Base-by-base conservation (phyloP, 2,888 invertebrate species). In the Palloptera scutellata region DNA sequence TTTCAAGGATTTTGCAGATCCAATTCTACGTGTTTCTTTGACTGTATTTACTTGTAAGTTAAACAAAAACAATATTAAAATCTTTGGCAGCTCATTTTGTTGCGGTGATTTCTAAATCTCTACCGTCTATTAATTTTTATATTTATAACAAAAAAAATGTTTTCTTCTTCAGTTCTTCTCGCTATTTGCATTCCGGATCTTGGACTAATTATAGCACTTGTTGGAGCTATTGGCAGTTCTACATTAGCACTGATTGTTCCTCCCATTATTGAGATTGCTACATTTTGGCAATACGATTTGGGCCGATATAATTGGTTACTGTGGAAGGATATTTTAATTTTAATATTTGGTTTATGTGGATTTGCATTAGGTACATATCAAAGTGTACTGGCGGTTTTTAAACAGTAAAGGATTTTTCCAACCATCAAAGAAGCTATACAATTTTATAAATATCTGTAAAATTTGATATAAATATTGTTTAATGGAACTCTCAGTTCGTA, bases 151-250 rank as follows among this genome's bases (percentile, higher is more conserved):
- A 30, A 4, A 30, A 2, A 30, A 30, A 30, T 30, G 6, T 30
- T 30, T 30, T 30, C 30, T 67, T 55, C 83, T 86, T 61, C 85
- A 92, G 92, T 95, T 86, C 84, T 89, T 30, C 86, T 95, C 72
- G 95, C 95, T 6, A 91, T 92, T 13, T 87, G 92, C 48, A 93
- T 96, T 79, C 95, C 95, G 2, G 93, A 95, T 82, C 85, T 96
- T 74, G 93, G 93, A 60, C 89, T 93, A 12, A 93, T 96, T 61
- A 96, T 96, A 72, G 94, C 95, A 0, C 86, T 96, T 54, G 95
- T 96, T 9, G 96, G 96, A 3, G 95, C 96, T 5, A 91, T 96
- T 68, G 94, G 94, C 83, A 93, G 94, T 80, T 94, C 94, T 0
- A 92, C 93, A 0, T 86, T 96, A 70, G 95, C 95, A 0, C 87